Evolutionary conservation across 1,140 invertebrate species (phyloP).

Genomic region (Cydia pomonella): DNA sequence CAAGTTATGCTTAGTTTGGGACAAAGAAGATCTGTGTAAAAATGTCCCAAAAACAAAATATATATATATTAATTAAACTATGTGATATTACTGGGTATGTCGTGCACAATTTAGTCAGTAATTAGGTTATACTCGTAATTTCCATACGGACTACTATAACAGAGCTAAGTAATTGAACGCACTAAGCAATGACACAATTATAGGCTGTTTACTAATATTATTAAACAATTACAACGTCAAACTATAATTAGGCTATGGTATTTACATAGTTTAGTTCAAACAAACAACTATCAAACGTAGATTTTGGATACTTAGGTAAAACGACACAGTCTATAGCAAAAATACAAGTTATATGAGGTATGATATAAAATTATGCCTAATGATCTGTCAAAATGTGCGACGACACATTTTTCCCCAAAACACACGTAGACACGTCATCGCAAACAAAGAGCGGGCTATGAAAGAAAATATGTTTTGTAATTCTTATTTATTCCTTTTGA

Average conservation of each 20-base stretch:
- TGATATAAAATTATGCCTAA: conserved; percentile 6
- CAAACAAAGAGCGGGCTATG: conserved; percentile 19
- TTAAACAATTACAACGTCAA: neutral
- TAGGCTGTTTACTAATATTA: neutral
- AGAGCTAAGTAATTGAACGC: neutral
- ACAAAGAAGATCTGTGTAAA: no score
- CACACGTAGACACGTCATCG: conserved; percentile 9
- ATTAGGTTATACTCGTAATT: neutral
- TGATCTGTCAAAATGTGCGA: conserved; percentile 22
- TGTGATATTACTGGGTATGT: neutral
- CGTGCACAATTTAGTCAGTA: neutral
- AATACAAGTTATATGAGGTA: no score
- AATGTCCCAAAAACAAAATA: no score
- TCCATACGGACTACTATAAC: conserved; percentile 3
- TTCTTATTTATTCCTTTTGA: conserved; percentile 33
- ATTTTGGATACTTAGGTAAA: no score
- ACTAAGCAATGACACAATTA: neutral
- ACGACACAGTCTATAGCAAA: no score
- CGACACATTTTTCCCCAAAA: neutral
- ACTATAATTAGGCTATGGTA: no score
- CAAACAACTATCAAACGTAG: no score
- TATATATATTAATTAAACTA: no score
- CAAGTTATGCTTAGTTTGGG: no score
- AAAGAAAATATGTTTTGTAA: conserved; percentile 19
- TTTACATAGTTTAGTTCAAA: no score